Base-by-base conservation (phyloP, 2,888 invertebrate species). In the Anarsia innoxiella region DNA sequence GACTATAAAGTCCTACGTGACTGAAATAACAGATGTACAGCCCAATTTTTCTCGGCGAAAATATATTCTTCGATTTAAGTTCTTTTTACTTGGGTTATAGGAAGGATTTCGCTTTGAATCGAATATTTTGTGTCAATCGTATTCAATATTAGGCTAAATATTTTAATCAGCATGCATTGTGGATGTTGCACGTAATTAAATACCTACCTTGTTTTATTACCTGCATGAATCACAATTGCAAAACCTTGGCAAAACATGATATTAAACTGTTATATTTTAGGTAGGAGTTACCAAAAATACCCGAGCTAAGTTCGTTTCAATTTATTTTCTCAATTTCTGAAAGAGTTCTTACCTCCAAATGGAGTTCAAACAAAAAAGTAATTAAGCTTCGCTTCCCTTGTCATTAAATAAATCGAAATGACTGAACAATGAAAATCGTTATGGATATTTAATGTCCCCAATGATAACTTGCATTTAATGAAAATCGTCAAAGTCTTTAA, bases 1-100 rank as follows among this genome's bases (percentile, higher is more conserved):
- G 67, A 66, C 69, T 69, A 67, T 70, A 66, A 73, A 70, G 59
- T 53, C 41, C 56, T 53, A 77, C 78, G 78, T 78, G 78, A 74
- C 59, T 51, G 43, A 68, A 75, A 78, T 78, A 61, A 65, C 58
- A 65, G 66, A 28, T 25, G 27, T 19, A 31, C 19, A 33, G 19
- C 26, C 23, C 14, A 35, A 25, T 43, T 38, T 31, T 25, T 29
- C 23, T 37, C 29, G 10, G 10, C 14, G 28, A 33, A 19, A 14
- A 15, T 12, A 28, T 26, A 3, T 23, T 11, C 11, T 15, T 27
- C 11, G n/a, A 14, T 16, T 33, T 15, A n/a, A n/a, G n/a, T n/a
- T n/a, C n/a, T n/a, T n/a, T n/a, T n/a, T n/a, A n/a, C n/a, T n/a
- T n/a, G n/a, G n/a, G n/a, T n/a, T n/a, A n/a, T n/a, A n/a, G n/a